Percentiles rank a stretch among this genome's conserved stretches.
These are phyloP conservation scores for Molossus molossus DNA, from an alignment of 2,797 vertebrate species.

Conservation along the genomic window DNA sequence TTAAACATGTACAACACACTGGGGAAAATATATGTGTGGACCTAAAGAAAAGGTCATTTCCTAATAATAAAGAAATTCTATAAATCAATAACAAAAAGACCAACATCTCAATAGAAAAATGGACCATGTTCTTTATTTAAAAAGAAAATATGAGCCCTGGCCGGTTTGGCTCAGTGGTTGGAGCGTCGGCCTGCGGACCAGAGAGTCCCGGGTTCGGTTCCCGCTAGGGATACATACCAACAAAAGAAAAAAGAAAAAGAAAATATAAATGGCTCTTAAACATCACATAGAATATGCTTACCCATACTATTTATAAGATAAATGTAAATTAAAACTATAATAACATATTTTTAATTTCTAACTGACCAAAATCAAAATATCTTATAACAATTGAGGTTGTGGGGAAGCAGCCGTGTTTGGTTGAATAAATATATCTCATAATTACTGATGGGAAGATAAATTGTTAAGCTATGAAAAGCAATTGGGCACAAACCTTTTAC, in stretches of 20 bases:
- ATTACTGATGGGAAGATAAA: conserved; percentile 57
- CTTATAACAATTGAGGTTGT: conserved; percentile 62
- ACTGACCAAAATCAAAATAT: conserved; percentile 74
- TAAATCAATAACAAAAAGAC: not conserved
- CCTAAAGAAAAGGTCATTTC: not conserved
- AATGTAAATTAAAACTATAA: conserved; percentile 39
- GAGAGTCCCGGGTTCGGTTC: too few species aligned
- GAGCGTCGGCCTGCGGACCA: too few species aligned
- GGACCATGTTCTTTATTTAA: not conserved
- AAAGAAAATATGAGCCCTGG: not conserved
- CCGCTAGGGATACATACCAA: too few species aligned
- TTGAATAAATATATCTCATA: not conserved
- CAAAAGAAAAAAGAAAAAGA: not conserved
- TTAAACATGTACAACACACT: conserved; percentile 2
- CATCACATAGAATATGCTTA: not conserved
- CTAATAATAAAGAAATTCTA: conserved; percentile 14
- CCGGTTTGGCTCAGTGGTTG: too few species aligned
- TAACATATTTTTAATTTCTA: conserved; percentile 63
- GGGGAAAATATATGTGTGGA: not conserved
- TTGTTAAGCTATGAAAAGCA: conserved; percentile 52
- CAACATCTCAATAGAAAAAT: conserved; percentile 33
- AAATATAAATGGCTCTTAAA: conserved; percentile 24
- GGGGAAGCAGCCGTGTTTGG: conserved; percentile 19
- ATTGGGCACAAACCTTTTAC: conserved; percentile 54
- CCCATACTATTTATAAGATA: conserved; percentile 24